Conservation (phyloP, 2,113 vertebrate species). For the Oryzias curvinotus region DNA sequence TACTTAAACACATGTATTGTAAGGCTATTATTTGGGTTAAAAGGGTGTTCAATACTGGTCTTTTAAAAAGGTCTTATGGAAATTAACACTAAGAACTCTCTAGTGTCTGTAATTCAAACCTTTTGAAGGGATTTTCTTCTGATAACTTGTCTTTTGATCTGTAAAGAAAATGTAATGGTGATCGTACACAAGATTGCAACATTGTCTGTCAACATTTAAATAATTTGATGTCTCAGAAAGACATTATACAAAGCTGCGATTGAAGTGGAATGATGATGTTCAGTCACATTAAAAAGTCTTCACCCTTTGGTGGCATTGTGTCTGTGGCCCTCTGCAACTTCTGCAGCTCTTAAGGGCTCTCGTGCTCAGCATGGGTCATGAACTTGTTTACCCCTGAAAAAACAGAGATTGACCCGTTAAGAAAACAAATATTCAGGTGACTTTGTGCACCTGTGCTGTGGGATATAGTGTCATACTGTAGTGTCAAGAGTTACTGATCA, state of each 20-base stretch:
- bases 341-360: not conserved
- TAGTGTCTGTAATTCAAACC: conserved; percentile 13
- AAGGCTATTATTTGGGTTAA: conserved; percentile 22
- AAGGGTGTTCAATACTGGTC: conserved; percentile 14
- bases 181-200: conserved; percentile 22
- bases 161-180: conserved; percentile 17
- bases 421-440: conserved; percentile 17
- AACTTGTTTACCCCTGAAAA: conserved; percentile 12
- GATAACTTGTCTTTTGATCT: conserved; percentile 7
- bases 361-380: not conserved
- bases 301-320: not conserved
- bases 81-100: not conserved
- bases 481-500: conserved; percentile 18
- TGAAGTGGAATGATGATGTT: conserved; percentile 1
- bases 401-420: conserved; percentile 16
- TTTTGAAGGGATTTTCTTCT: not conserved
- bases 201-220: conserved; percentile 9
- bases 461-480: conserved; percentile 12
- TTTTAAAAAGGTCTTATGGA: not conserved
- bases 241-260: not conserved
- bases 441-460: conserved; percentile 24
- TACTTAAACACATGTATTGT: conserved; percentile 49
- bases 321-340: not conserved
- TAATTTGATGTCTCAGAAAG: conserved; percentile 7
- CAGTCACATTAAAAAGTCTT: not conserved